Base-by-base conservation (phyloP, 2,113 vertebrate genomes). In the Irena cyanogastra region DNA sequence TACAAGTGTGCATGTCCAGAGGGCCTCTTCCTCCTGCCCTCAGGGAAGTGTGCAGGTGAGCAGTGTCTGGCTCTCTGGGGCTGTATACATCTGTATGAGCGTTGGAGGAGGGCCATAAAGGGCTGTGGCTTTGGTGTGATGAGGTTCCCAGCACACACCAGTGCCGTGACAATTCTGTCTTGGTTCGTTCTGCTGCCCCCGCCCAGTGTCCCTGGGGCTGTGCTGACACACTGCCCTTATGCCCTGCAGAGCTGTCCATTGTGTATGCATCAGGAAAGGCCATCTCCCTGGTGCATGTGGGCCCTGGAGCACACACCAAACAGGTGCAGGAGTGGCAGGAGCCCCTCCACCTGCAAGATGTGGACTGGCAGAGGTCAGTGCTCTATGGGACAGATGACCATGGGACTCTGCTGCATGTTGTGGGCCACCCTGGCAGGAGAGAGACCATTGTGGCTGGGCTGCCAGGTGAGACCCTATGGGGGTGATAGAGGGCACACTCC, bases 1-100 rank as follows among this genome's bases (percentile, higher is more conserved):
- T 99, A 98, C 92, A 98, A 96, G 50, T 99, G 99, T 92, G 95
- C 96, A 0, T 99, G 99, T 90, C 98, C 99, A 13, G 97, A 98
- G 53, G 97, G 97, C 30, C 97, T 98, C 72, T 97, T 98, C 57
- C 98, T 99, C 24, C 83, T 98, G 87, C 89, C 97, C 57, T 98
- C 98, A 0, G 98, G 98, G 5, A 97, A 94, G n/a, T 99, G 99
- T 79, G 93, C 97, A 97, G 98, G 99, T 99, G 97, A 89, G 98
- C 97, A 20, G 50, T 11, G 31, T 83, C 64, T 81, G 52, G 50
- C 39, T 71, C 33, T 16, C 27, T 13, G 20, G 16, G 37, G 10
- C 3, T 4, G 20, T 44, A n/a, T 31, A 49, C 7, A 33, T 57
- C 28, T 11, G 1, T 50, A 27, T 35, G 49, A 33, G 13, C 52